A percentile compares a stretch with the other conserved stretches of the same genome.
Conservation (phyloP, 2,888 invertebrate genomes). For the Taphrorychus bicolor region DNA sequence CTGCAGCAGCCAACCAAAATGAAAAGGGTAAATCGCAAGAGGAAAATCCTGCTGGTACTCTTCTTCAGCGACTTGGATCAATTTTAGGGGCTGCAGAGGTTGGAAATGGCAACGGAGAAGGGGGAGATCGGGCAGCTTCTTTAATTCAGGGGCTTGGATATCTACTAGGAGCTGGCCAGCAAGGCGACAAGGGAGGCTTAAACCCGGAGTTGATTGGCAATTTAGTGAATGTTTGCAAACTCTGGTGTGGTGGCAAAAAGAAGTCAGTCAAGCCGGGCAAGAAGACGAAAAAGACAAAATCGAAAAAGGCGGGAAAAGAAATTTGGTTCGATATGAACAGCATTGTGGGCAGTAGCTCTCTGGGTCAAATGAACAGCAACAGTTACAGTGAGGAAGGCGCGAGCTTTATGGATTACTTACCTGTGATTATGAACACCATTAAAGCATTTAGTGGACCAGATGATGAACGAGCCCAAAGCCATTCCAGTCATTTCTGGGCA, state of each 20-base stretch:
- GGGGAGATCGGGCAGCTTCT: constrained; percentile 4
- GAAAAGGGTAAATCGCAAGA: not conserved
- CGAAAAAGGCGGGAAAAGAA: constrained; percentile 13
- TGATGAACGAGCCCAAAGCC: constrained; percentile 66
- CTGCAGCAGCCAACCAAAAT: not conserved
- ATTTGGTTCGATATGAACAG: constrained; percentile 22
- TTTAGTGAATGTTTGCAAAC: constrained; percentile 65
- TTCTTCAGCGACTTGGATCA: constrained; percentile 41
- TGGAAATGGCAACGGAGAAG: constrained; percentile 23
- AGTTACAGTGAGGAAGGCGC: constrained; percentile 12
- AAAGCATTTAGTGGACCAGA: constrained; percentile 65
- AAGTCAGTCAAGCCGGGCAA: constrained; percentile 16
- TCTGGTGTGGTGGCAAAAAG: constrained; percentile 42
- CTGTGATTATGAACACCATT: constrained; percentile 72
- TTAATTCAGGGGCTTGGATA: constrained; percentile 34
- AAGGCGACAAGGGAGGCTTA: constrained; percentile 58
- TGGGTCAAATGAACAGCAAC: constrained; percentile 11
- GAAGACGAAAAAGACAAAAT: constrained; percentile 13
- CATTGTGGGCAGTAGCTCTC: constrained; percentile 20
- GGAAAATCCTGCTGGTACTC: constrained; percentile 25
- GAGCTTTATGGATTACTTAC: constrained; percentile 65
- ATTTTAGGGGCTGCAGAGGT: constrained; percentile 27
- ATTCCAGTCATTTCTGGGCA: constrained; percentile 75
- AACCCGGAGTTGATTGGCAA: constrained; percentile 67
- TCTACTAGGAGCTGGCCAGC: constrained; percentile 18